A percentile compares a stretch with the other conserved stretches of the same genome.
These are phyloP conservation scores for Rhagonycha lutea DNA, from an alignment of 2,888 invertebrate genomes.

Conservation along the genomic window DNA sequence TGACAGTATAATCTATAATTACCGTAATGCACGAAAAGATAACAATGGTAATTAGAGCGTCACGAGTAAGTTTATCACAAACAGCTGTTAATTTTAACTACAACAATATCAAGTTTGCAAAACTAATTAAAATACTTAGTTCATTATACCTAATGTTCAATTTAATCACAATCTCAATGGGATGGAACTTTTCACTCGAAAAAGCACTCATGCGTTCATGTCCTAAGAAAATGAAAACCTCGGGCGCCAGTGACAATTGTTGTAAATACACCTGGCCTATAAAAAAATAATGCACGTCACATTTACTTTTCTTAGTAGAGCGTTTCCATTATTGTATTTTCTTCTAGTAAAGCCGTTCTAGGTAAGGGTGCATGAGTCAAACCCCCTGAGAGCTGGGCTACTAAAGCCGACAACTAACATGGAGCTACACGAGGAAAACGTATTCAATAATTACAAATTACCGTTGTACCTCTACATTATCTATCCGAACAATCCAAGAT, in stretches of 20 bases:
- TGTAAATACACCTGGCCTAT: neutral
- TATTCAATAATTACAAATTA: neutral
- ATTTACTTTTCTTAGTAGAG: neutral
- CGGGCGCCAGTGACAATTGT: neutral
- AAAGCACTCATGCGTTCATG: neutral
- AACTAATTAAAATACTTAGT: neutral
- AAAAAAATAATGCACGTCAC: neutral
- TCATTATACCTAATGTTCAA: neutral
- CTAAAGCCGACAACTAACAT: neutral
- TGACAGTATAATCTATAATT: neutral
- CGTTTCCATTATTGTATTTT: neutral
- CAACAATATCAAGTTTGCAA: neutral
- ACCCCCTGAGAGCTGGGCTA: neutral
- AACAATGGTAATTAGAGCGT: slow-evolving; percentile 3
- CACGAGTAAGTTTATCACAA: neutral
- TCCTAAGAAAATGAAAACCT: neutral
- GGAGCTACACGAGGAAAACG: neutral
- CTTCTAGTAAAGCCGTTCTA: neutral
- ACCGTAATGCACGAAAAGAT: neutral
- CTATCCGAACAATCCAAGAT: neutral
- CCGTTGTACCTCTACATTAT: neutral
- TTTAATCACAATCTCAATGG: neutral
- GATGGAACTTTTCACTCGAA: neutral
- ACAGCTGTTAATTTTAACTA: neutral
- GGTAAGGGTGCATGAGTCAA: neutral